phyloP scores from a whole-genome alignment of 2,113 vertebrate genomes.

The Salminus brasiliensis region DNA sequence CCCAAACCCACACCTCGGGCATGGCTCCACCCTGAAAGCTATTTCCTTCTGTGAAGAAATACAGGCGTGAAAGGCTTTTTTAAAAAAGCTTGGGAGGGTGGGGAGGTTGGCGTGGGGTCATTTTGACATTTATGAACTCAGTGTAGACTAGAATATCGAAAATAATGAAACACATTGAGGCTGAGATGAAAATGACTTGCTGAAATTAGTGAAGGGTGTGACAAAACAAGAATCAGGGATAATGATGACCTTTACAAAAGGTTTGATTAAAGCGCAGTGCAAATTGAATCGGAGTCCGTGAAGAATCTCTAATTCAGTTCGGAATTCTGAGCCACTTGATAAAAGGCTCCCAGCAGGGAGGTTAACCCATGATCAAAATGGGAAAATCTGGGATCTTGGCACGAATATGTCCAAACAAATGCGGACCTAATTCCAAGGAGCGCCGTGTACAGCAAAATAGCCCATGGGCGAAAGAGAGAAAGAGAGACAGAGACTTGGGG shows the following conservation, averaged over 20 bases:
- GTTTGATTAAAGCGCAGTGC: conserved; percentile 21
- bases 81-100: neutral
- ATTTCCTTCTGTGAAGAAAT: neutral
- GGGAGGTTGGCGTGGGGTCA: no score
- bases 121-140: conserved; percentile 11
- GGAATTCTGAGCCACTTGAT: conserved; percentile 13
- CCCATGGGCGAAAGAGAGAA: conserved; percentile 3
- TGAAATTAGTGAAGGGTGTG: neutral
- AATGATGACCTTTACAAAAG: conserved; percentile 8
- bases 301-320: conserved; percentile 2
- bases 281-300: conserved; percentile 8
- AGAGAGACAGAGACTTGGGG: neutral
- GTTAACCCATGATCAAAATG: neutral
- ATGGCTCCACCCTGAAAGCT: no score
- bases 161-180: conserved; percentile 6
- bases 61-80: neutral
- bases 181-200: neutral
- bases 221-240: neutral
- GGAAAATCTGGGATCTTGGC: conserved; percentile 12
- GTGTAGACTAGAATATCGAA: neutral
- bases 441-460: neutral
- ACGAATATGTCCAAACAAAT: conserved; percentile 25
- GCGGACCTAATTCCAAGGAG: conserved; percentile 15
- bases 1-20: no score
- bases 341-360: neutral